Percentiles rank a stretch among this genome's conserved stretches.
Evolutionary conservation across 2,113 vertebrate species (phyloP).

Genomic region (Actenoides lindsayi): DNA sequence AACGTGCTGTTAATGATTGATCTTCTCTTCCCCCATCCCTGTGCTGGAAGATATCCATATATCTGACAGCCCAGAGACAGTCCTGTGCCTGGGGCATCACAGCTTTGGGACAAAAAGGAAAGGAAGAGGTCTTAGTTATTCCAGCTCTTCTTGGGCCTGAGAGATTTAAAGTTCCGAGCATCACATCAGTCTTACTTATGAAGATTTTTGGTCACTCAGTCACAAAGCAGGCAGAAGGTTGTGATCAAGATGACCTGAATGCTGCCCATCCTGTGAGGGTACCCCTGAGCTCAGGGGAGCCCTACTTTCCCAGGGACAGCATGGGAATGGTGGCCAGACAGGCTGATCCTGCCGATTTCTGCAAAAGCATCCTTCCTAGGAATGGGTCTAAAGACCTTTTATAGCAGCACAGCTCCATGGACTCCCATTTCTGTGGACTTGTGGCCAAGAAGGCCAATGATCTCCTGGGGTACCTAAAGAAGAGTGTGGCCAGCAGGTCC

Average conservation of each 20-base stretch:
- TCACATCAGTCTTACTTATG: too few species aligned
- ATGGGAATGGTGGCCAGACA: not conserved
- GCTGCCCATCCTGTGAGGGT: not conserved
- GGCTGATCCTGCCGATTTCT: not conserved
- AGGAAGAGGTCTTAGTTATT: not conserved
- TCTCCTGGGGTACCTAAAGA: too few species aligned
- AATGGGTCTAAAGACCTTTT: not conserved
- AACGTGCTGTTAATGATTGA: not conserved
- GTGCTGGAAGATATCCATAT: not conserved
- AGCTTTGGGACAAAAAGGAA: too few species aligned
- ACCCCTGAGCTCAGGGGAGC: not conserved
- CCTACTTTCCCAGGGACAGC: fast-evolving
- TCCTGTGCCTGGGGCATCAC: not conserved
- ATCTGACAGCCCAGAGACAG: not conserved
- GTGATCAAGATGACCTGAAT: not conserved
- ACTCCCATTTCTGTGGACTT: not conserved
- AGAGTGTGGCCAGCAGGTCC: too few species aligned
- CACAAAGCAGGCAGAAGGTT: not conserved
- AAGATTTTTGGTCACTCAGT: not conserved
- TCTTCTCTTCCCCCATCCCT: not conserved
- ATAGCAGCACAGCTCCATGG: fast-evolving
- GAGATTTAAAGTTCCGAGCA: not conserved
- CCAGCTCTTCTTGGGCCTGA: not conserved
- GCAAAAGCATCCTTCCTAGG: not conserved
- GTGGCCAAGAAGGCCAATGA: too few species aligned